These are phyloP conservation scores for Parochlus steinenii DNA, from an alignment of 2,888 invertebrate species.

Conservation along the genomic window DNA sequence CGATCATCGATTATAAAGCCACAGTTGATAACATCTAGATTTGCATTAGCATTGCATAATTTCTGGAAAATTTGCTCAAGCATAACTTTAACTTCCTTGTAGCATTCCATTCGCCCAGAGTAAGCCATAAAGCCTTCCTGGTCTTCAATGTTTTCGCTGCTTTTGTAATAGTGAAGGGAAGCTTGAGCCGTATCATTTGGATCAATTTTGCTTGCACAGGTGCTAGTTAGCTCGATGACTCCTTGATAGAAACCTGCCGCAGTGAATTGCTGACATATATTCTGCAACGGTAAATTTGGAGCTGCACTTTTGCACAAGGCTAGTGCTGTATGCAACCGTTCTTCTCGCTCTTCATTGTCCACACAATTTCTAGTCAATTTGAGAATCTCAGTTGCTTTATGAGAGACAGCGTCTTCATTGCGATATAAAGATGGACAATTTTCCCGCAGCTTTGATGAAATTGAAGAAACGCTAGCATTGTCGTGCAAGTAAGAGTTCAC, in stretches of 20 bases:
- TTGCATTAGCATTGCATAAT: slow-evolving; percentile 17
- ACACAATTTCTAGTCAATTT: slow-evolving; percentile 60
- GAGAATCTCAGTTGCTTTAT: slow-evolving; percentile 84
- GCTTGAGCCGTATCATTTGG: slow-evolving; percentile 54
- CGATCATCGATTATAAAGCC: slow-evolving; percentile 19
- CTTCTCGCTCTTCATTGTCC: slow-evolving; percentile 58
- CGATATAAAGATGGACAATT: slow-evolving; percentile 88
- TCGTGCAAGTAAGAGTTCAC: slow-evolving; percentile 88
- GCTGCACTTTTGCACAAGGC: slow-evolving; percentile 79
- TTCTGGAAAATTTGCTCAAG: slow-evolving; percentile 38
- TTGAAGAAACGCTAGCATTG: slow-evolving; percentile 85
- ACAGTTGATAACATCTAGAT: too few relatives aligned
- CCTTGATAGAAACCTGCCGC: slow-evolving; percentile 70
- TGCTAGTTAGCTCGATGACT: slow-evolving; percentile 72
- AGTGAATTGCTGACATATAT: slow-evolving; percentile 72
- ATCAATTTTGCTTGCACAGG: slow-evolving; percentile 75
- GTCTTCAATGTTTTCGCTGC: slow-evolving; percentile 50
- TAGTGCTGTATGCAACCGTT: slow-evolving; percentile 59
- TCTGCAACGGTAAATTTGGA: slow-evolving; percentile 66
- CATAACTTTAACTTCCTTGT: slow-evolving; percentile 69
- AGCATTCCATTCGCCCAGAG: slow-evolving; percentile 65
- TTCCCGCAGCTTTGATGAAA: slow-evolving; percentile 72
- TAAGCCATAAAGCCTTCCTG: slow-evolving; percentile 64
- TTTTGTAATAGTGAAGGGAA: slow-evolving; percentile 74
- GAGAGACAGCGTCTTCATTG: slow-evolving; percentile 88